Evolutionary conservation across 2,888 invertebrate species (phyloP), one percentile per base, ranked within the genome.

Genomic region (Campopleginae sp.): DNA sequence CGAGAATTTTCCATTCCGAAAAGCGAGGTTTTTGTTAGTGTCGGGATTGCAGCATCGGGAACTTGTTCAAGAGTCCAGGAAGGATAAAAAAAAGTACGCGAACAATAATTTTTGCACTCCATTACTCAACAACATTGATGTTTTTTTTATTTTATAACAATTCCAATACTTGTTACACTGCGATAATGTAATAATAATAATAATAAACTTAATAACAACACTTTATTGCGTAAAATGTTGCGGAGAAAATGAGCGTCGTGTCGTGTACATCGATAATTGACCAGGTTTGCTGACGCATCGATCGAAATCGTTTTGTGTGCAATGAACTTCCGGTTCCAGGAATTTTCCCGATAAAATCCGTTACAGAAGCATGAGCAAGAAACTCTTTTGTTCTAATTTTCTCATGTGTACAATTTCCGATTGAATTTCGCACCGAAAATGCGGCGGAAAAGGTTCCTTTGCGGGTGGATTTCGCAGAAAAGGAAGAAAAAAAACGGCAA

Each of bases 51-150:
- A 31, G 31, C 2, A 31, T 31, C 31, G 31, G 31, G 31, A 7
- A 23, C 23, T 23, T 23, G 5, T 23, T 23, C 0, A 10, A 54
- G 23, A 8, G 23, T 68, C 38, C 46, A 38, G 46, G 46, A 17
- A 27, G 27, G 27, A 72, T 17, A 19, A 17, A 48, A 31, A n/a
- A 78, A 48, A 58, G 14, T 44, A 7, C 48, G n/a, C 5, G 44
- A 33, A 68, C 48, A 27, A 19, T 42, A 17, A 5, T 10, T 38
- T 80, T 80, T 80, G 31, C 71, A n/a, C 76, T 84, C 91, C 91
- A 91, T 89, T 92, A 90, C 91, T 89, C 91, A 91, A 90, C 92
- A 92, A 91, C 90, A 90, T 87, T 70, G 72, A 54, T 74, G 58
- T 70, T 66, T 74, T 42, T 68, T 58, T 68, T 89, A 88, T 91